A percentile compares a stretch with the other conserved stretches of the same genome.
phyloP scores from a whole-genome alignment of 2,888 invertebrate species.

The Horisme vitalbata region DNA sequence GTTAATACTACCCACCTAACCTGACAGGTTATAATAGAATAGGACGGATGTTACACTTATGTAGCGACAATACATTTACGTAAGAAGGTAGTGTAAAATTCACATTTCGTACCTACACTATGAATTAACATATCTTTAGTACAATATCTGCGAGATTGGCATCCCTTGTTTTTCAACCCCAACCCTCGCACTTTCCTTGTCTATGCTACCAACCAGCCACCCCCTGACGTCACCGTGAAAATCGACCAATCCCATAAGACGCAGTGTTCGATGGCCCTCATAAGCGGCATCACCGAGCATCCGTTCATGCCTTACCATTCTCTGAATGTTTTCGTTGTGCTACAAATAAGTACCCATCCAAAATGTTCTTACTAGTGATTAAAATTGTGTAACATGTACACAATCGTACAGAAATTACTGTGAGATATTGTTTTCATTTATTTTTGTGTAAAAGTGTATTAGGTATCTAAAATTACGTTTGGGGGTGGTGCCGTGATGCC shows the following conservation, averaged over 20 bases:
- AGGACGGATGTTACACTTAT: too few relatives aligned
- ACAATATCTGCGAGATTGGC: too few relatives aligned
- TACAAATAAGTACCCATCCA: constrained; percentile 61
- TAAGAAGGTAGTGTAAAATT: too few relatives aligned
- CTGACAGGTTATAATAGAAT: too few relatives aligned
- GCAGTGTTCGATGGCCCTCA: constrained; percentile 75
- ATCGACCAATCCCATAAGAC: constrained; percentile 85
- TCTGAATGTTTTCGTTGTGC: constrained; percentile 75
- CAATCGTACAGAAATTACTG: constrained; percentile 47
- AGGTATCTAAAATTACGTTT: constrained; percentile 70
- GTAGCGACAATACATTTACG: too few relatives aligned
- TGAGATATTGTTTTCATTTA: constrained; percentile 63
- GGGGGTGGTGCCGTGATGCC: constrained; percentile 85
- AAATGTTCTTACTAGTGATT: constrained; percentile 63
- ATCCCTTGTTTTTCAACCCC: constrained; percentile 45
- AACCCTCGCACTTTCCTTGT: constrained; percentile 66
- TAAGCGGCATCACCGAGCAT: constrained; percentile 67
- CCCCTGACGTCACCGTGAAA: constrained; percentile 84
- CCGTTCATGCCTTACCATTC: constrained; percentile 57
- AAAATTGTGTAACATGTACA: constrained; percentile 69
- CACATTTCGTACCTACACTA: too few relatives aligned
- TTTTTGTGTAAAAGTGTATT: constrained; percentile 59
- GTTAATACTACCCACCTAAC: too few relatives aligned
- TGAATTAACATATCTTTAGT: too few relatives aligned
- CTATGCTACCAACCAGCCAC: constrained; percentile 78